Evolutionary conservation across 64 coral and sea anemone genomes (phyloP).

Genomic region (Montipora foliosa): DNA sequence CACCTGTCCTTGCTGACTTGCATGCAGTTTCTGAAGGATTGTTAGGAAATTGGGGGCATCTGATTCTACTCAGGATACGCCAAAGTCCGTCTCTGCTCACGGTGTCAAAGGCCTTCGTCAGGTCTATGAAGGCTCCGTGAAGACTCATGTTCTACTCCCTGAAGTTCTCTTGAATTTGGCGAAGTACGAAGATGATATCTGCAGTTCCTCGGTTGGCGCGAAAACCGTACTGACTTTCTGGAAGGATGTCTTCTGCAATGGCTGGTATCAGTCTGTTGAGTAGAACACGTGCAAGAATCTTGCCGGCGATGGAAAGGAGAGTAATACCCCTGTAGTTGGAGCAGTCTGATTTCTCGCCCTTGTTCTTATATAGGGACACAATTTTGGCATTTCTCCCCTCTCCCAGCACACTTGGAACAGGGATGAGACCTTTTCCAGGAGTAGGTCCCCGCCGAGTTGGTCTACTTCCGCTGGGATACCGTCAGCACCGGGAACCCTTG

Average conservation of each 20-base stretch:
- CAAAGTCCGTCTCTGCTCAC: no score
- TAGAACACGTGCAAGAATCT: background rate
- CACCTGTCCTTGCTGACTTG: no score
- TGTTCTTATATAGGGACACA: background rate
- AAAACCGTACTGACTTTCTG: background rate
- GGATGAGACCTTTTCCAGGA: no score
- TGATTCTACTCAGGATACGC: no score
- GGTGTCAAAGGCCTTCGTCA: background rate
- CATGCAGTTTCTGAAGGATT: no score
- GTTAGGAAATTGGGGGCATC: no score
- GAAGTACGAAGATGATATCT: background rate
- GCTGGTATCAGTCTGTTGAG: background rate
- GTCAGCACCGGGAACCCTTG: no score
- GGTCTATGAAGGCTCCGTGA: background rate
- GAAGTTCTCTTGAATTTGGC: background rate
- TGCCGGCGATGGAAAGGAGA: conserved; percentile 1
- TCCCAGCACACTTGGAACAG: no score
- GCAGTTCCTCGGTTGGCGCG: background rate
- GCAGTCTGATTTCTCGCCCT: background rate
- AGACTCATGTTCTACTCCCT: background rate
- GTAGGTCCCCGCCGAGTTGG: no score
- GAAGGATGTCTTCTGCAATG: background rate
- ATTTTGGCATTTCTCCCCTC: background rate
- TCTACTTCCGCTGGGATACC: no score
- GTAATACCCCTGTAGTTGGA: background rate